Percentiles rank a stretch among this genome's conserved stretches.
These are phyloP conservation scores for Watsonalla cultraria DNA, from an alignment of 2,888 invertebrate genomes.

Conservation along the genomic window DNA sequence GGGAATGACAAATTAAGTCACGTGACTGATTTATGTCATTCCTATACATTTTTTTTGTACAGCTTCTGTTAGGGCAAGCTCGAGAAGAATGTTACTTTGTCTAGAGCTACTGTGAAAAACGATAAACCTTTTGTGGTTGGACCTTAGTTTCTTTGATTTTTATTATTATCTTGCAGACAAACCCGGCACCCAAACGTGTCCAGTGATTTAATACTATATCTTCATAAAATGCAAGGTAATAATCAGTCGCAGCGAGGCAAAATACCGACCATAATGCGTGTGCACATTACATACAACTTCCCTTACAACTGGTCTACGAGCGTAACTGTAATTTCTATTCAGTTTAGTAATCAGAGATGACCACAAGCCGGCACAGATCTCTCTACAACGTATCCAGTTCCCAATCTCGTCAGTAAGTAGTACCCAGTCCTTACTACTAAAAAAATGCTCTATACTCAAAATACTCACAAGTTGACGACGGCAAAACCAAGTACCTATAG, in stretches of 20 bases:
- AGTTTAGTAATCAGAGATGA: conserved; percentile 58
- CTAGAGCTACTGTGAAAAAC: no score
- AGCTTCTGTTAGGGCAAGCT: no score
- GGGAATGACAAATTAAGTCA: no score
- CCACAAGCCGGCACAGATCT: conserved; percentile 56
- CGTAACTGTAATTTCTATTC: conserved; percentile 48
- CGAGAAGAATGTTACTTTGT: no score
- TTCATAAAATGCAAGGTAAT: background rate
- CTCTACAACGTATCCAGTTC: conserved; percentile 43
- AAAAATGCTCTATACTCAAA: conserved; percentile 26
- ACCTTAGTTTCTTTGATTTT: no score
- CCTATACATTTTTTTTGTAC: no score
- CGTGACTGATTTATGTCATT: no score
- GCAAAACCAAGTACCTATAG: conserved; percentile 25
- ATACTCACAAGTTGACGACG: conserved; percentile 27
- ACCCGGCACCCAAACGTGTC: no score
- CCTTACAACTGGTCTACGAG: conserved; percentile 24
- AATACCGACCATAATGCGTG: background rate
- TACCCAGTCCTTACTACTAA: no score
- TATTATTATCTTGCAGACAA: no score
- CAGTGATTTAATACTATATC: no score
- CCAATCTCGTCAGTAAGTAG: conserved; percentile 40
- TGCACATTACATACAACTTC: conserved; percentile 18
- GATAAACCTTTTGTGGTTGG: no score
- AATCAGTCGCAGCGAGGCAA: background rate